phyloP scores from a whole-genome alignment of 2,797 vertebrate species.

The Acomys russatus region DNA sequence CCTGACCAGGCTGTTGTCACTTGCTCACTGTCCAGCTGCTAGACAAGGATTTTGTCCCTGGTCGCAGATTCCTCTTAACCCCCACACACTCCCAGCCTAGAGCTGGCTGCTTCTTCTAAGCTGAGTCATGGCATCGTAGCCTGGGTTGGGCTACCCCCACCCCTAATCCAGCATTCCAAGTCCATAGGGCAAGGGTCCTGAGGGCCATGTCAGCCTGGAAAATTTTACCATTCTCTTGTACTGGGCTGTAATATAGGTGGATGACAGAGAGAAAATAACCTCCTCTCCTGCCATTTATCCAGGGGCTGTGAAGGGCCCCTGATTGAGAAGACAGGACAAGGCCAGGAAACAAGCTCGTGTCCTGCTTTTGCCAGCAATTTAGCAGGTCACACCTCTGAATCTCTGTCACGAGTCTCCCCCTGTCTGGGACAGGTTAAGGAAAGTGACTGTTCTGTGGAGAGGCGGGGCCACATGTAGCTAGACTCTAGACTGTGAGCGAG shows the following conservation, averaged over 20 bases:
- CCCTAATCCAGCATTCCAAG: neutral
- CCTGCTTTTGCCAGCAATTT: neutral
- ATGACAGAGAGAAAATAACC: neutral
- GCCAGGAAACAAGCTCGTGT: neutral
- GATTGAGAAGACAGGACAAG: neutral
- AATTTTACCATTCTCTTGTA: neutral
- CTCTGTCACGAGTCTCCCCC: neutral
- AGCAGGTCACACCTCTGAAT: neutral
- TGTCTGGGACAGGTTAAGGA: neutral
- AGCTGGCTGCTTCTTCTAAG: slow-evolving; percentile 60
- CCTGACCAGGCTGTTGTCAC: neutral
- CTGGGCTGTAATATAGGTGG: neutral
- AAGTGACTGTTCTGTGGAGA: neutral
- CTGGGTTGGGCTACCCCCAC: neutral
- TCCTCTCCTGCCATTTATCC: neutral
- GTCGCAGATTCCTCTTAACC: slow-evolving; percentile 47
- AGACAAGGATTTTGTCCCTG: neutral
- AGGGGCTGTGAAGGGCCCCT: neutral
- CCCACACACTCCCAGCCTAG: slow-evolving; percentile 15
- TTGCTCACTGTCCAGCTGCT: neutral
- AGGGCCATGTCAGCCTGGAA: neutral
- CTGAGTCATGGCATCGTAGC: slow-evolving; percentile 74
- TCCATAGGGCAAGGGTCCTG: neutral
- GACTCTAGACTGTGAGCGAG: neutral
- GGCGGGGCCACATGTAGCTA: neutral